Evolutionary conservation across 2,888 invertebrate genomes (phyloP).

Genomic region (Amphimallon solstitiale): DNA sequence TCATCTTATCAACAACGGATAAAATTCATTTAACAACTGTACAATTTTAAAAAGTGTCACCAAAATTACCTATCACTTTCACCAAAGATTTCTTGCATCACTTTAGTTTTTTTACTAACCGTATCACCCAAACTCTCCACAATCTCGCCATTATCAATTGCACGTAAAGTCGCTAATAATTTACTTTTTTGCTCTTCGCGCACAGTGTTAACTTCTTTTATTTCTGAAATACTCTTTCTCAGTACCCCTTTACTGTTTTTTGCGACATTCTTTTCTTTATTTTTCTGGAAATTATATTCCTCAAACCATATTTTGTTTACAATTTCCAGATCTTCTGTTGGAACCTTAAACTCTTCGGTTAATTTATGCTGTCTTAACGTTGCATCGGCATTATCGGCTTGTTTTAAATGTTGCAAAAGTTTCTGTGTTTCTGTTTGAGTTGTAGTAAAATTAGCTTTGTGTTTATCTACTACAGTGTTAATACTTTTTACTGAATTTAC

Average conservation of each 20-base stretch:
- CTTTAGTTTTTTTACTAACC: conserved; percentile 46
- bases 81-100: conserved; percentile 54
- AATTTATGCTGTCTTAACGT: conserved; percentile 55
- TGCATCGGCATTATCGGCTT: conserved; percentile 66
- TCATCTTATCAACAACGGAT: conserved; percentile 10
- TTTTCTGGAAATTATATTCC: conserved; percentile 52
- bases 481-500: conserved; percentile 53
- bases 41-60: conserved; percentile 13
- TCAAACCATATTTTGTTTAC: conserved; percentile 57
- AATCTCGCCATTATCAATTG: conserved; percentile 68
- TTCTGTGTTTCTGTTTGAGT: conserved; percentile 65
- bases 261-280: conserved; percentile 14
- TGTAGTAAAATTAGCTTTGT: conserved; percentile 64
- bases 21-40: conserved; percentile 1
- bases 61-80: conserved; percentile 33
- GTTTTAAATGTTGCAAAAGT: conserved; percentile 65
- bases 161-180: conserved; percentile 71
- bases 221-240: conserved; percentile 45
- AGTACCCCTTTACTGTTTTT: conserved; percentile 31
- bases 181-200: conserved; percentile 66
- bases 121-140: conserved; percentile 48
- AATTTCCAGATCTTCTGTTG: conserved; percentile 54
- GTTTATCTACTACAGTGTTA: conserved; percentile 62
- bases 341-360: conserved; percentile 40
- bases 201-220: conserved; percentile 51